Percentiles rank a stretch among this genome's conserved stretches.
phyloP scores from a whole-genome alignment of 2,113 vertebrate species.

The Hylia prasina region DNA sequence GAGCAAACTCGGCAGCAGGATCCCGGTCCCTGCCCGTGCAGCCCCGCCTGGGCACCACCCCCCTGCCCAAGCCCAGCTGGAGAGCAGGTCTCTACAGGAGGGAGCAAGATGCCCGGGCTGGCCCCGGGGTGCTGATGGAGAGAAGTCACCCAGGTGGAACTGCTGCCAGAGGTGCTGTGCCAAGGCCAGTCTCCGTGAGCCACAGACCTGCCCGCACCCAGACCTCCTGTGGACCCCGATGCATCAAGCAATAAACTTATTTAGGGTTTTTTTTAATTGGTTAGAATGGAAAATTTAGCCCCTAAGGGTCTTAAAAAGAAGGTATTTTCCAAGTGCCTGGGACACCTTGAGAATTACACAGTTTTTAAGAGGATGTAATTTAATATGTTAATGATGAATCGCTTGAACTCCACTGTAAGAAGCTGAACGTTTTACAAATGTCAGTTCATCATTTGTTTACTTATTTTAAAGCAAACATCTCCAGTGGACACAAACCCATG shows the following conservation, averaged over 20 bases:
- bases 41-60: neutral
- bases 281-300: neutral
- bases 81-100: neutral
- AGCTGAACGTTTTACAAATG: neutral
- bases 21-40: neutral
- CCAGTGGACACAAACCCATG: neutral
- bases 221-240: neutral
- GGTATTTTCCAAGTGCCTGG: neutral
- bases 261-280: neutral
- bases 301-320: neutral
- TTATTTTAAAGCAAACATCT: neutral
- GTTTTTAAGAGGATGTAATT: neutral
- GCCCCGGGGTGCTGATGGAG: neutral
- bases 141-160: neutral
- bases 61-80: neutral
- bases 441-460: neutral
- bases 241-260: neutral
- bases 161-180: accelerated
- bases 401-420: neutral
- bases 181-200: accelerated
- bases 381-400: neutral
- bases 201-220: neutral
- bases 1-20: constrained; percentile 30
- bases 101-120: neutral
- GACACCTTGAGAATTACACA: neutral